phyloP scores from a whole-genome alignment of 2,113 vertebrate species.

The Phrynosoma blainvillii region DNA sequence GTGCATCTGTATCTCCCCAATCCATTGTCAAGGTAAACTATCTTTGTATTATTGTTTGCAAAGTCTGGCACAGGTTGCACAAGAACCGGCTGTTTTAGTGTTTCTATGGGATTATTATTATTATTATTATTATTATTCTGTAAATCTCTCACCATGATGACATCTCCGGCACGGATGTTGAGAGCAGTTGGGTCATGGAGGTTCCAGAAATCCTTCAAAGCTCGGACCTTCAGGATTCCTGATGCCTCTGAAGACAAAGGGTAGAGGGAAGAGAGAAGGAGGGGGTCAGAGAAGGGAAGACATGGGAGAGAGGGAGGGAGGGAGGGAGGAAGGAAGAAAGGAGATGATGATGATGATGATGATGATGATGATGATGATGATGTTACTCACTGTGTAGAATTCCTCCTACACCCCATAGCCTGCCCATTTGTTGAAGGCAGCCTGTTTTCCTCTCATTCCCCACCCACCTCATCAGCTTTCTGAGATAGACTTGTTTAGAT shows the following conservation, averaged over 20 bases:
- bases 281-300: background rate
- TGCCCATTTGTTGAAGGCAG: background rate
- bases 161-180: slow-evolving; percentile 90
- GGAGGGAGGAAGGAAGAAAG: no score
- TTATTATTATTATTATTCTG: fast-evolving
- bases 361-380: background rate
- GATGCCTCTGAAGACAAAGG: slow-evolving; percentile 86
- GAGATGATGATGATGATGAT: background rate
- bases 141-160: slow-evolving; percentile 87
- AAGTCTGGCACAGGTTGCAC: background rate
- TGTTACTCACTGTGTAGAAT: background rate
- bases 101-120: no score
- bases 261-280: slow-evolving; percentile 17
- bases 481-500: background rate
- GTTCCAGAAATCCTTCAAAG: slow-evolving; percentile 97
- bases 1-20: no score
- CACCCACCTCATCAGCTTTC: background rate
- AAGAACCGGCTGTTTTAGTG: background rate
- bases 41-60: background rate
- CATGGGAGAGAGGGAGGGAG: slow-evolving; percentile 1
- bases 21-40: background rate
- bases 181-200: slow-evolving; percentile 95
- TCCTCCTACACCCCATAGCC: background rate
- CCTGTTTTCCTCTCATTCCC: background rate
- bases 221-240: slow-evolving; percentile 92